phyloP scores from a whole-genome alignment of 1,140 invertebrate genomes.

The Macrostomum lignano region DNA sequence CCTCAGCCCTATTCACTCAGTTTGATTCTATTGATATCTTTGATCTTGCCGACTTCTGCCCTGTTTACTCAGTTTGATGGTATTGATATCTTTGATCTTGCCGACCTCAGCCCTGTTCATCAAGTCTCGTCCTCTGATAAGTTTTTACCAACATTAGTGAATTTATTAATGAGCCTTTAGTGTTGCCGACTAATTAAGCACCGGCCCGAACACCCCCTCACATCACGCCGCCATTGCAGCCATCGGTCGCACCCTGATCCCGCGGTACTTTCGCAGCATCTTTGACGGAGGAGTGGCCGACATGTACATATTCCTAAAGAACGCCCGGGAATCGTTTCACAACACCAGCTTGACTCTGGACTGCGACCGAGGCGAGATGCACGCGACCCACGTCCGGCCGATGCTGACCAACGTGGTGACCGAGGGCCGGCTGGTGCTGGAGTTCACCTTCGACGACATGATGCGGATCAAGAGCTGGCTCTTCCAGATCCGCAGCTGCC shows the following conservation, averaged over 20 bases:
- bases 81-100: no score
- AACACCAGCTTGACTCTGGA: slow-evolving; percentile 84
- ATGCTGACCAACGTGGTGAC: slow-evolving; percentile 44
- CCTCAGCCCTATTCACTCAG: no score
- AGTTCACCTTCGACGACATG: slow-evolving; percentile 89
- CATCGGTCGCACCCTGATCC: slow-evolving; percentile 82
- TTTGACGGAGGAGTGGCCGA: slow-evolving; percentile 93
- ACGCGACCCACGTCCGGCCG: background rate
- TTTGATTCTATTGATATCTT: no score
- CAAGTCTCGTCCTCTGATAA: no score
- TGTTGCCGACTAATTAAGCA: no score
- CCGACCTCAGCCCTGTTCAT: no score
- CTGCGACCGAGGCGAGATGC: slow-evolving; percentile 54
- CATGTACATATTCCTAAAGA: slow-evolving; percentile 75
- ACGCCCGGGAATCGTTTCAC: slow-evolving; percentile 88
- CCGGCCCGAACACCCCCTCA: no score
- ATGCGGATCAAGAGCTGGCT: slow-evolving; percentile 98
- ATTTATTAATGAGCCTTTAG: no score
- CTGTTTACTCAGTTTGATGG: no score
- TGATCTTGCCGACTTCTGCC: no score
- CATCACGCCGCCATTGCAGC: slow-evolving; percentile 39
- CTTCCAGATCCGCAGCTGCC: slow-evolving; percentile 62
- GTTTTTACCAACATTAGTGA: no score
- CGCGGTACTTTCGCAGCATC: slow-evolving; percentile 89
- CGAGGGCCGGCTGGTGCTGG: slow-evolving; percentile 73